Evolutionary conservation across 2,797 vertebrate genomes (phyloP), one percentile per base, ranked within the genome.

Genomic region (Ptychadena robeensis): DNA sequence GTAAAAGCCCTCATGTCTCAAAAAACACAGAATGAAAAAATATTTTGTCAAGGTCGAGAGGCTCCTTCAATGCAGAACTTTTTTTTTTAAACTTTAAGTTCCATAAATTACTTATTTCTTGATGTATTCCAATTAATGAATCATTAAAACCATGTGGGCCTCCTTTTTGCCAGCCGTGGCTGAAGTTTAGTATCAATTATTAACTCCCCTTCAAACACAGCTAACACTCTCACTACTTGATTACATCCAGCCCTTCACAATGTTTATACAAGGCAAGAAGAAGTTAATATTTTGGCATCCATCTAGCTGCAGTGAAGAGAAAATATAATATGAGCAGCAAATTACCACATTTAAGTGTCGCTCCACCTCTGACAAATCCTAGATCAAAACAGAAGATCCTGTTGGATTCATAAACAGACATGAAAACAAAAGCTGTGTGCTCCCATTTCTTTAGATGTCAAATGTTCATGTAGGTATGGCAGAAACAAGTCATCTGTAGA

Each of bases 181-280:
- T 28, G 48, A 32, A 79, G 48, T 68, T 79, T 9, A 10, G 34
- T 32, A 79, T 79, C 53, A 79, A 79, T 79, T 79, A 79, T 79
- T 79, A 79, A 79, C 77, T 79, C 53, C 32, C 57, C 67, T 70
- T 61, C 66, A 70, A 70, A 79, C 44, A 70, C 31, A 15, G 48
- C 66, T 69, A 79, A 79, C 77, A 79, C 34, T 70, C 66, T 32
- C n/a, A 65, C 65, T 53, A 79, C 65, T 79, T 79, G 57, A 68
- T 79, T 68, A 69, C 65, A 59, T 38, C 5, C 37, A 79, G 48
- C 31, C 64, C 76, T 79, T 70, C 77, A 69, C 66, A 40, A 37
- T 79, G 68, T 79, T 79, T 79, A 79, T 61, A 69, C 66, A 70
- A 69, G 65, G 2, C 9, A n/a, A n/a, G 5, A 59, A 67, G n/a